Conservation (phyloP, 2,113 vertebrate species). For the Nannospalax galili region DNA sequence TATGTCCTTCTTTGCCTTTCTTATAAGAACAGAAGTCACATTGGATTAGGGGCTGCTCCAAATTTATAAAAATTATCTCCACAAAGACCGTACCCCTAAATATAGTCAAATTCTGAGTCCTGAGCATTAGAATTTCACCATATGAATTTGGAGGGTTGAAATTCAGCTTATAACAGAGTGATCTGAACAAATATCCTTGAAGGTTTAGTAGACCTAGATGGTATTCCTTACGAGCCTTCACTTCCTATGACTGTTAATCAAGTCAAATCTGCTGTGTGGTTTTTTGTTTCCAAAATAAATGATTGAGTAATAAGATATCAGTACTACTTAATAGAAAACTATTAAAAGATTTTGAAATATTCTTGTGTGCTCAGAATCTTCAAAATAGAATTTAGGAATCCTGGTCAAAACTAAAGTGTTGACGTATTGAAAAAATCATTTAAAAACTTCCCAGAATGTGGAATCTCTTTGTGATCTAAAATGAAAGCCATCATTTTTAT, state of each 20-base stretch:
- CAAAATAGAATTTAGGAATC: conserved; percentile 27
- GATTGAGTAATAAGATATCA: conserved; percentile 38
- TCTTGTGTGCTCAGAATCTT: conserved; percentile 28
- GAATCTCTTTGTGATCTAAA: conserved; percentile 10
- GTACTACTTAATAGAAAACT: conserved; percentile 6
- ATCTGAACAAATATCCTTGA: not conserved
- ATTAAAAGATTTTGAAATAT: conserved; percentile 18
- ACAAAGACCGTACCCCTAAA: not conserved
- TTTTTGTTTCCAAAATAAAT: conserved; percentile 46
- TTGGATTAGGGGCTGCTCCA: not conserved
- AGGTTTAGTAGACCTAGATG: not conserved
- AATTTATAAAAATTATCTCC: not conserved
- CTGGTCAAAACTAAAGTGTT: conserved; percentile 5
- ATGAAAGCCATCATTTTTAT: not conserved
- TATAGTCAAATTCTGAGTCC: not conserved
- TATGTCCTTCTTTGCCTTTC: not conserved
- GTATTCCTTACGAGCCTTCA: not conserved
- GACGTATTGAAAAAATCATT: not conserved
- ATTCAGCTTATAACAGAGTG: not conserved
- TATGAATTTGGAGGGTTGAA: not conserved
- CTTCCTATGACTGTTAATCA: conserved; percentile 13
- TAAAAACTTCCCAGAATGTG: not conserved
- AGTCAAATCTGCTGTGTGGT: not conserved
- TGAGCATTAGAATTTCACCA: not conserved
- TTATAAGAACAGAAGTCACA: not conserved